Evolutionary conservation across 2,888 invertebrate species (phyloP).

Genomic region (Drosophila fulvimacula): DNA sequence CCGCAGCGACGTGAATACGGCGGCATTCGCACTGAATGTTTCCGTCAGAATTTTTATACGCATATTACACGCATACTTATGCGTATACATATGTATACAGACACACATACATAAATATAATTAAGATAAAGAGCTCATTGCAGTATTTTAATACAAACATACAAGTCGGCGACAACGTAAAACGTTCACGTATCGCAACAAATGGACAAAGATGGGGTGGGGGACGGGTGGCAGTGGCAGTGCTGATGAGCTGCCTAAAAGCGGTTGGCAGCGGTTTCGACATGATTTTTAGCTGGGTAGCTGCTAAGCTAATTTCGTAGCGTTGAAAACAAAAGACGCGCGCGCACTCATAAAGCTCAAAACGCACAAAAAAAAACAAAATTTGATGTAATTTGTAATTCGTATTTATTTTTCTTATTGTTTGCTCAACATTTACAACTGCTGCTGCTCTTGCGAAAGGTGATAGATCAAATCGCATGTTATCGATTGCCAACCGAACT

Average conservation of each 20-base stretch:
- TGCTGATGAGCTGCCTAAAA: conserved; percentile 51
- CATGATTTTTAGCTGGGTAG: conserved; percentile 59
- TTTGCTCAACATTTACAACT: conserved; percentile 31
- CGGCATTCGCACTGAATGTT: conserved; percentile 37
- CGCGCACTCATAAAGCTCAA: conserved; percentile 34
- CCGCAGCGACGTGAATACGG: conserved; percentile 25
- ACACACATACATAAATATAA: conserved; percentile 16
- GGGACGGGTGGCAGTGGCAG: background rate
- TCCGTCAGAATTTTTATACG: conserved; percentile 52
- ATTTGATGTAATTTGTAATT: conserved; percentile 48
- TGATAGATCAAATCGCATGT: conserved; percentile 12
- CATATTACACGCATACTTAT: conserved; percentile 27
- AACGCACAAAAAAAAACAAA: conserved; percentile 6
- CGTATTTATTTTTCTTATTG: conserved; percentile 39
- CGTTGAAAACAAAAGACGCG: conserved; percentile 48
- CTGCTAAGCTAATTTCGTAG: conserved; percentile 55
- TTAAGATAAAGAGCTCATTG: conserved; percentile 67
- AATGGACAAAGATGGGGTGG: conserved; percentile 9
- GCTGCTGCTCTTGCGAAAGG: too few relatives aligned
- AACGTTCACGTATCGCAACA: conserved; percentile 46
- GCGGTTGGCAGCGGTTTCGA: conserved; percentile 49
- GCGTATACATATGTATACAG: background rate
- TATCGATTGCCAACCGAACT: conserved; percentile 35
- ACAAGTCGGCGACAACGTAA: conserved; percentile 43
- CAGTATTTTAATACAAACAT: conserved; percentile 72